A percentile compares a stretch with the other conserved stretches of the same genome.
phyloP scores from a whole-genome alignment of 2,113 vertebrate species.

The Podocnemis expansa region DNA sequence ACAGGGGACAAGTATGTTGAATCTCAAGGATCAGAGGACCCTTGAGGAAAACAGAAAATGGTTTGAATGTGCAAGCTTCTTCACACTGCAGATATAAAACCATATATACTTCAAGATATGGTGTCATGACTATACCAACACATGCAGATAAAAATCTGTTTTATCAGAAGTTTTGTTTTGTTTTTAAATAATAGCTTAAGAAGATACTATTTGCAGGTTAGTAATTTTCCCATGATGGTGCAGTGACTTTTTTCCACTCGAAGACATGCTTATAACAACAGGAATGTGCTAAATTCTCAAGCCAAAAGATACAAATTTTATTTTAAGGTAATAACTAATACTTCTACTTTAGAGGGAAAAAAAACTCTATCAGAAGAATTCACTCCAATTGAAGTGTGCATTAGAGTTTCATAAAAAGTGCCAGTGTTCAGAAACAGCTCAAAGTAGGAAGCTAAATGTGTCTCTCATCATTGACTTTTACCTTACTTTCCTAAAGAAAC shows the following conservation, averaged over 20 bases:
- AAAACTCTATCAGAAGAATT: not conserved
- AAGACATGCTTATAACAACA: slow-evolving; percentile 13
- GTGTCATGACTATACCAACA: slow-evolving; percentile 26
- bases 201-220: not conserved
- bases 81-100: not conserved
- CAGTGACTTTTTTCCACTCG: not conserved
- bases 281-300: slow-evolving; percentile 28
- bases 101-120: not conserved
- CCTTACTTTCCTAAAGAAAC: slow-evolving; percentile 30
- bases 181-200: not conserved
- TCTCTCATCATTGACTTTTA: not conserved
- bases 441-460: not conserved
- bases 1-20: not conserved
- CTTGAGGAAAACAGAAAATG: accelerated
- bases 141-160: slow-evolving; percentile 1
- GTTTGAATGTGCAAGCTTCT: not conserved
- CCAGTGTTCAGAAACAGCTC: slow-evolving; percentile 28
- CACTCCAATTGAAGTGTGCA: not conserved
- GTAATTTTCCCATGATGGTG: slow-evolving; percentile 20
- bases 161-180: not conserved
- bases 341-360: not conserved
- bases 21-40: not conserved
- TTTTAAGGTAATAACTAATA: slow-evolving; percentile 38
- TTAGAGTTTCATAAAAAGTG: not conserved
- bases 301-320: slow-evolving; percentile 3